Percentiles rank a stretch among this genome's conserved stretches.
Conservation (phyloP, 2,797 vertebrate genomes). For the Novumbra hubbsi region DNA sequence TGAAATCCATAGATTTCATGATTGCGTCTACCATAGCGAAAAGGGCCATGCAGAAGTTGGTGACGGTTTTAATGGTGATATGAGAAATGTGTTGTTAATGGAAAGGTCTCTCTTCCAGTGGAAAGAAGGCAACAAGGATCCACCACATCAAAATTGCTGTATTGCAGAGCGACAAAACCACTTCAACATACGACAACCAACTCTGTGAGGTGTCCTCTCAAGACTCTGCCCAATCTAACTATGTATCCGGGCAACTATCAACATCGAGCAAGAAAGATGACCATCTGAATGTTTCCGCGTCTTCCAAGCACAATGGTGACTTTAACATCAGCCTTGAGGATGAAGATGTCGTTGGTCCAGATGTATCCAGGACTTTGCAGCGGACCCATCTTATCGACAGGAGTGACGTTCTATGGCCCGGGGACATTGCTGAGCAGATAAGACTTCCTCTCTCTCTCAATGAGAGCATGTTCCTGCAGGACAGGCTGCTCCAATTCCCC, state of each 20-base stretch:
- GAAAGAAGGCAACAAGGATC: conserved; percentile 60
- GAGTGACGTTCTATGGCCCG: conserved; percentile 40
- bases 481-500: conserved; percentile 77
- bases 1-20: not conserved
- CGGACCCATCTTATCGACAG: conserved; percentile 45
- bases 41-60: not conserved
- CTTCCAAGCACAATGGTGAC: conserved; percentile 58
- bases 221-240: conserved; percentile 56
- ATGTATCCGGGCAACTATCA: conserved; percentile 48
- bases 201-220: conserved; percentile 64
- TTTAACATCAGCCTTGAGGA: conserved; percentile 72
- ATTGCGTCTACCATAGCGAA: not conserved
- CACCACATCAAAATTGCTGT: conserved; percentile 62
- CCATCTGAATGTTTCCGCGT: conserved; percentile 50
- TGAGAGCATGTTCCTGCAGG: conserved; percentile 72
- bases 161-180: conserved; percentile 82
- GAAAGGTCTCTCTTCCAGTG: conserved; percentile 42
- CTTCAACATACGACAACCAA: conserved; percentile 78
- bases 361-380: conserved; percentile 43
- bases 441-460: conserved; percentile 62
- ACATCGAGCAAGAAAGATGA: conserved; percentile 38
- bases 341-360: conserved; percentile 53
- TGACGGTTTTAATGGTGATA: not conserved
- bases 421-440: conserved; percentile 58
- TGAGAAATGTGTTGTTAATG: not conserved